Conservation (phyloP, 37 sponge, comb jelly and placozoan genomes). For the Mnemiopsis leidyi region DNA sequence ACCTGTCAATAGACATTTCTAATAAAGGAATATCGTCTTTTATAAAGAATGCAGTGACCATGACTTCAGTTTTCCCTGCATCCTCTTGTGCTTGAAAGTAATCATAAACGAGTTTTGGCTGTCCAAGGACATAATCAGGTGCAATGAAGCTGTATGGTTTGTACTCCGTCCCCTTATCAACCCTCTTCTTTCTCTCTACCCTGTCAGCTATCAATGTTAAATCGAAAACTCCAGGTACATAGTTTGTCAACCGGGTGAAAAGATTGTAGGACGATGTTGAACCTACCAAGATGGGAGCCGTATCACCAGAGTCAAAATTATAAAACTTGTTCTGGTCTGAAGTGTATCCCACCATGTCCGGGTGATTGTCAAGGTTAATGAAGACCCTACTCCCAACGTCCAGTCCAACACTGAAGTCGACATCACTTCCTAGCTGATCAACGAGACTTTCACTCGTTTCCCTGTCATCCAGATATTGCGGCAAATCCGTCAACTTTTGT, state of each 20-base stretch:
- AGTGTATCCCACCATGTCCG: neutral
- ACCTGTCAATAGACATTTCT: neutral
- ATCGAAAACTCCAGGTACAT: conserved; percentile 44
- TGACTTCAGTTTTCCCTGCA: neutral
- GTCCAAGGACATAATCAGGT: neutral
- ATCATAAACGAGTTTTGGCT: neutral
- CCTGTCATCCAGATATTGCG: neutral
- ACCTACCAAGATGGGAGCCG: neutral
- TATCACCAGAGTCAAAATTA: conserved; percentile 3
- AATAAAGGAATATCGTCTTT: conserved; percentile 31
- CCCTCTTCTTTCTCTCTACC: neutral
- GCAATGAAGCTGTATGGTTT: neutral
- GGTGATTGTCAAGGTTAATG: neutral
- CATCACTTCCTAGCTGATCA: neutral
- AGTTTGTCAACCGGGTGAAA: neutral
- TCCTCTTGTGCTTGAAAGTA: neutral
- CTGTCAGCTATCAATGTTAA: neutral
- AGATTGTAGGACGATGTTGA: neutral
- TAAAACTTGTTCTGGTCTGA: neutral
- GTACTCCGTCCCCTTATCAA: neutral
- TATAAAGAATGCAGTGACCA: conserved; percentile 1
- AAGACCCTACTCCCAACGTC: neutral
- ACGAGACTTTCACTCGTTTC: neutral
- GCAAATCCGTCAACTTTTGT: neutral
- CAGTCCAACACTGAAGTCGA: neutral